Evolutionary conservation across 1,140 invertebrate genomes (phyloP), one percentile per base, ranked within the genome.

Genomic region (Homarus americanus): DNA sequence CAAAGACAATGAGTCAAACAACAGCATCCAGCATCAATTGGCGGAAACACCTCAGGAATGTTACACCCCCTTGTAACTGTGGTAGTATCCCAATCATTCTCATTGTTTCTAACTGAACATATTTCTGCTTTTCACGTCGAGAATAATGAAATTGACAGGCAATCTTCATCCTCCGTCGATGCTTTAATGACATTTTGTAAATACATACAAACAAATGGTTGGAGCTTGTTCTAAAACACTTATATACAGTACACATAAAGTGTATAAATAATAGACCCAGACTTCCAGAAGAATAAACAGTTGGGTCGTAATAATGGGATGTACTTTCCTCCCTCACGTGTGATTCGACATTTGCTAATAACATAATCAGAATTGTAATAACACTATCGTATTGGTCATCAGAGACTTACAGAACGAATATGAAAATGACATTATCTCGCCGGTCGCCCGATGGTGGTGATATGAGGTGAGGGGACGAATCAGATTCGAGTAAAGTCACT

Each of bases 291-390:
- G 63, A 7, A 15, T 28, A 28, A 32, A 69, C 63, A 69, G 32
- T 69, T 69, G 63, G n/a, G 63, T 69, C 28, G 12, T 69, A 69
- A 69, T 69, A 24, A 5, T 28, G 63, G 63, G 12, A 4, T 76
- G 7, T 20, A 12, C 24, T 2, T 72, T 28, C 58, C 38, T 41
- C 82, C 82, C 63, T 73, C 82, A 24, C 82, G 63, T n/a, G 4
- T 36, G 34, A n/a, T 41, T 44, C 69, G 20, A 86, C 44, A 78
- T 86, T 86, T 86, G 72, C 84, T 86, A 86, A 86, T 86, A 86
- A 76, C 84, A 53, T 86, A 86, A 86, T 86, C 84, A 86, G 84
- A 78, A 86, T 76, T 78, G 84, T 86, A 73, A 76, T 53, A 86
- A 76, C 72, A 76, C 84, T 86, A 86, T 86, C 84, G 32, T 86